Evolutionary conservation across 2,113 vertebrate species (phyloP), one percentile per base, ranked within the genome.

Genomic region (Rhea pennata): DNA sequence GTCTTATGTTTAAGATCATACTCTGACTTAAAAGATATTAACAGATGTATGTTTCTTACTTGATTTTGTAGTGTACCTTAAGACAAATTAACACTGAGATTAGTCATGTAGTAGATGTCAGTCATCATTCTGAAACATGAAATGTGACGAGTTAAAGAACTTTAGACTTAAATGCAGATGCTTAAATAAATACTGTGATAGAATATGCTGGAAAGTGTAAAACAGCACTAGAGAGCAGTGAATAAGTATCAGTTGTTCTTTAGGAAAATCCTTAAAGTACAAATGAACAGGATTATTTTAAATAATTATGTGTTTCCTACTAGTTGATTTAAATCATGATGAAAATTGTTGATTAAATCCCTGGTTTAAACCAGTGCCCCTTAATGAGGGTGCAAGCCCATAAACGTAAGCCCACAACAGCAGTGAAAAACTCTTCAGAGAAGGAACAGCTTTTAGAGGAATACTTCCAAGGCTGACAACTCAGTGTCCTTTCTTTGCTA

Each of bases 291-390:
- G 93, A 85, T 83, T 95, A 83, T 94, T 95, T 95, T 89, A 91
- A 94, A 90, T 84, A 93, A 96, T 94, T 74, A 94, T 77, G 71
- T 90, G 69, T 92, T 96, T 95, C 92, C 92, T 93, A 67, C 67
- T 91, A 80, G 90, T 64, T 96, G 85, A 94, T 96, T 95, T 93
- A 95, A 94, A 83, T 83, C 53, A n/a, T n/a, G 94, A 93, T 88
- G 75, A 83, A 93, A 94, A 87, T 22, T 56, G 80, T 75, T 96
- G 91, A 95, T 92, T 89, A 91, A 93, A 92, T 15, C 87, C 89
- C 59, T 71, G 42, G 76, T 93, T 97, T 95, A 96, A 96, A 95
- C 90, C 53, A 76, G 42, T 58, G 54, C 71, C 79, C 84, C 40
- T 87, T 87, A 95, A 94, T 66, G 64, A 73, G 76, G 87, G 51